phyloP scores from a whole-genome alignment of 2,888 invertebrate species.

The Campopleginae sp. region DNA sequence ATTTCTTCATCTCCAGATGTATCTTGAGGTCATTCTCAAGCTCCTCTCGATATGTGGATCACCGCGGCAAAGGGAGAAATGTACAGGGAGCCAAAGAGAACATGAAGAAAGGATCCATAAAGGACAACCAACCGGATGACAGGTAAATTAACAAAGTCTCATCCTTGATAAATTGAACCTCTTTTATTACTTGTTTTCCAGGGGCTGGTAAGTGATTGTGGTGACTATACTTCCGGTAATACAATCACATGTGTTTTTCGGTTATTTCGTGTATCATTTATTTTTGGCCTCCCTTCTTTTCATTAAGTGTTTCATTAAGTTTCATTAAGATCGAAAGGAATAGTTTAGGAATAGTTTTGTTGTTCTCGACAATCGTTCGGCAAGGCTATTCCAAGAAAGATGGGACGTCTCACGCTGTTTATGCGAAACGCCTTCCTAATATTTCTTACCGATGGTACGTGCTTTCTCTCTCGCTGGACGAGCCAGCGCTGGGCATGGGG shows the following conservation, averaged over 20 bases:
- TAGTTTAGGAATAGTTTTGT: slow-evolving; percentile 28
- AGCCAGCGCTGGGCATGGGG: slow-evolving; percentile 12
- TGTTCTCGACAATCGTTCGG: slow-evolving; percentile 44
- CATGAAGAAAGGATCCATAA: slow-evolving; percentile 62
- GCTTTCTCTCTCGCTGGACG: slow-evolving; percentile 50
- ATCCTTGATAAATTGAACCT: slow-evolving; percentile 46
- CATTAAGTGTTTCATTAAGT: slow-evolving; percentile 7
- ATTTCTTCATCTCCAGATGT: slow-evolving; percentile 65
- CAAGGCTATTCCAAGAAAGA: background rate
- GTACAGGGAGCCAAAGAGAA: background rate
- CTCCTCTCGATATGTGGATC: slow-evolving; percentile 53
- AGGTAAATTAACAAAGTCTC: slow-evolving; percentile 69
- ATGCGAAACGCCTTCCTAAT: slow-evolving; percentile 64
- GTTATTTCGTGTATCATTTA: slow-evolving; percentile 11
- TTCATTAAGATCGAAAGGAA: background rate
- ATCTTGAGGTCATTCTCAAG: slow-evolving; percentile 51
- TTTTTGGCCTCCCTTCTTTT: background rate
- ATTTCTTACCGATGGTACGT: slow-evolving; percentile 54
- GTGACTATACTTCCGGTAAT: slow-evolving; percentile 37
- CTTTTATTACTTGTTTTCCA: slow-evolving; percentile 22
- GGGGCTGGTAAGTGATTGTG: slow-evolving; percentile 8
- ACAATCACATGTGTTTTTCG: slow-evolving; percentile 13
- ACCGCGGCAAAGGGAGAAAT: background rate
- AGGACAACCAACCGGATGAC: slow-evolving; percentile 57
- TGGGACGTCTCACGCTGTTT: slow-evolving; percentile 42